Evolutionary conservation across 2,888 invertebrate species (phyloP), one percentile per base, ranked within the genome.

Genomic region (Flexamia atlantica): DNA sequence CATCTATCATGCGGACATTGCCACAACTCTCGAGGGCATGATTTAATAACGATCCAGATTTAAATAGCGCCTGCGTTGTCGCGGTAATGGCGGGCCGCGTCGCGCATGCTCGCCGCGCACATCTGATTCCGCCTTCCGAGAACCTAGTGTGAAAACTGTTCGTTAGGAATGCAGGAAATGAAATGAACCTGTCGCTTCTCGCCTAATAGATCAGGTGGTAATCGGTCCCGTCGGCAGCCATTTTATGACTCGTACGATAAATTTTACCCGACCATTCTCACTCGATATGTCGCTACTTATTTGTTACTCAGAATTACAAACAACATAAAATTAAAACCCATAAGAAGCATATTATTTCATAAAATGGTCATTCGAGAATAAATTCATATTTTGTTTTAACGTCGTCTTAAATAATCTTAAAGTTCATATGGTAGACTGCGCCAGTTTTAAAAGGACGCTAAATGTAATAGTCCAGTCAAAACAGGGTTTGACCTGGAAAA

Each of bases 121-220:
- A 50, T 53, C 79, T 36, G 79, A 57, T 79, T 14, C 53, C 14
- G 32, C 20, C 57, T 57, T 57, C 50, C 79, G 57, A 79, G 79
- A 79, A 57, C 53, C 32, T 10, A 57, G 79, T 79, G 79, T 79
- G 79, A 79, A 79, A 50, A 79, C 79, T 57, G 32, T 53, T 79
- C 79, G 79, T 79, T 79, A 79, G 79, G 57, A 79, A 79, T 79
- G 79, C 50, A 76, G 76, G 76, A 76, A 76, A 76, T 76, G 76
- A 76, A 76, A 79, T 53, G 28, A 79, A 79, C 79, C 57, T 53
- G 74, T 74, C 17, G 76, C 42, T 70, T n/a, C 70, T 46, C 46
- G 46, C 76, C 76, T 76, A 76, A 76, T 76, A 76, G 76, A 76
- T 76, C 76, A 76, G 76, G 20, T 23, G 23, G 76, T 42, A 50